These are phyloP conservation scores for Embiotoca jacksoni DNA, from an alignment of 2,113 vertebrate genomes.

Conservation along the genomic window DNA sequence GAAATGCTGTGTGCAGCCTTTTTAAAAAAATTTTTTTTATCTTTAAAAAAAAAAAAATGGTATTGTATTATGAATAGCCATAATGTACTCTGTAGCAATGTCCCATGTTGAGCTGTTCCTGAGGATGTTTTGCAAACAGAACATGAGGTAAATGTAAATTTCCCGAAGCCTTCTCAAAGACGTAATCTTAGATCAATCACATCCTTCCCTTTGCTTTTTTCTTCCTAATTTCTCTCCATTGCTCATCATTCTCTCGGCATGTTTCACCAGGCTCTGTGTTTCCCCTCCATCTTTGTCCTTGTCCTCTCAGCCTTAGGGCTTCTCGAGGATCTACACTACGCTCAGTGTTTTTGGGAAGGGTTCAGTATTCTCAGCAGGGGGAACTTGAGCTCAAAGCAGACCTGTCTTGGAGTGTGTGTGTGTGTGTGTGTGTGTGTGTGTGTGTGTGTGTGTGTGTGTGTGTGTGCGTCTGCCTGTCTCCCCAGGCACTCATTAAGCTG, in stretches of 20 bases:
- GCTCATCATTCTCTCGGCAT: conserved; percentile 29
- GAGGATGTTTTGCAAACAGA: conserved; percentile 9
- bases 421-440: conserved; percentile 14
- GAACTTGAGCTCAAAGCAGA: conserved; percentile 65
- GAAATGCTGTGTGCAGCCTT: background rate
- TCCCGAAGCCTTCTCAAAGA: conserved; percentile 24
- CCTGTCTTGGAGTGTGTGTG: conserved; percentile 55
- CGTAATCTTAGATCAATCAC: background rate
- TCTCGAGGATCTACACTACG: conserved; percentile 46
- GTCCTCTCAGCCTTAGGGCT: conserved; percentile 59
- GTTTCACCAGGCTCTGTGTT: conserved; percentile 6
- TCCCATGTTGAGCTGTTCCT: background rate
- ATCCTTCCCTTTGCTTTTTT: conserved; percentile 23
- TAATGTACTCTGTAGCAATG: background rate
- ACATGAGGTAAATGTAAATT: conserved; percentile 15
- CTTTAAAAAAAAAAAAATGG: too few species aligned
- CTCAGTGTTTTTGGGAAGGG: conserved; percentile 51
- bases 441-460: too few species aligned
- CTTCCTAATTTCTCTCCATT: conserved; percentile 29
- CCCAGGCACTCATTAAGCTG: conserved; percentile 77
- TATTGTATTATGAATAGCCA: background rate
- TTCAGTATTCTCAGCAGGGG: conserved; percentile 61
- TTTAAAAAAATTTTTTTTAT: background rate
- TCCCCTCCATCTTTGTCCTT: conserved; percentile 55
- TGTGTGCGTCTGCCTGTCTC: conserved; percentile 54